Evolutionary conservation across 2,888 invertebrate species (phyloP).

Genomic region (Penaeus monodon): DNA sequence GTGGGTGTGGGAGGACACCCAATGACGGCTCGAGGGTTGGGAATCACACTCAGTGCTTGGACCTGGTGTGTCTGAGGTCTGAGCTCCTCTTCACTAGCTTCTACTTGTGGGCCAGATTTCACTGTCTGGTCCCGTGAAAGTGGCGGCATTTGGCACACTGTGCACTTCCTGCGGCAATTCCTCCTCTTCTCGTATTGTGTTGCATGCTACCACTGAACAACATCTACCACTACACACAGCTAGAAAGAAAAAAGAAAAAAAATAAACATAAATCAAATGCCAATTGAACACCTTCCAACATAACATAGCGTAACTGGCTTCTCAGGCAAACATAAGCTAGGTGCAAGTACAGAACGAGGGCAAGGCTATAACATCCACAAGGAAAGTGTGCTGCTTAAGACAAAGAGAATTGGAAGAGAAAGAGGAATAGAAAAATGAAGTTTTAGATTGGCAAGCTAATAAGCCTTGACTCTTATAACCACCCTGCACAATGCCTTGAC

Average conservation of each 20-base stretch:
- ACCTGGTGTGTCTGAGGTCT: constrained; percentile 32
- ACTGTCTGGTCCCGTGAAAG: constrained; percentile 60
- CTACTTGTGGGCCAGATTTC: constrained; percentile 35
- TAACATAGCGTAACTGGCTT: constrained; percentile 50
- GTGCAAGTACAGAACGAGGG: constrained; percentile 51
- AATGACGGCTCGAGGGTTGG: constrained; percentile 45
- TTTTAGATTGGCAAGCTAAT: constrained; percentile 30
- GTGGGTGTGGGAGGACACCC: constrained; percentile 48
- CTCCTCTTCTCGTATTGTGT: constrained; percentile 56
- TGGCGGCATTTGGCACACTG: constrained; percentile 58
- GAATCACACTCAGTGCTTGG: constrained; percentile 35
- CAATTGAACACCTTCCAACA: constrained; percentile 38
- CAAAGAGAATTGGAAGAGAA: constrained; percentile 23
- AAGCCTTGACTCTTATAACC: constrained; percentile 34
- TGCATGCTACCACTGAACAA: constrained; percentile 64
- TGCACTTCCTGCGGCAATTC: constrained; percentile 48
- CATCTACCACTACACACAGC: constrained; percentile 64
- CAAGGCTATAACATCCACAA: constrained; percentile 44
- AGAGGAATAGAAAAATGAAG: constrained; percentile 25
- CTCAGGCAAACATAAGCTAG: constrained; percentile 51
- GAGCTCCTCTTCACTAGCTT: constrained; percentile 39
- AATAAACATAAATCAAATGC: constrained; percentile 54
- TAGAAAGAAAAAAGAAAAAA: constrained; percentile 63
- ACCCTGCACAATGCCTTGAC: too few species aligned
- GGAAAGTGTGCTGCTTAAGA: constrained; percentile 39